phyloP scores from a whole-genome alignment of 2,888 invertebrate genomes.

The Catocala nupta region DNA sequence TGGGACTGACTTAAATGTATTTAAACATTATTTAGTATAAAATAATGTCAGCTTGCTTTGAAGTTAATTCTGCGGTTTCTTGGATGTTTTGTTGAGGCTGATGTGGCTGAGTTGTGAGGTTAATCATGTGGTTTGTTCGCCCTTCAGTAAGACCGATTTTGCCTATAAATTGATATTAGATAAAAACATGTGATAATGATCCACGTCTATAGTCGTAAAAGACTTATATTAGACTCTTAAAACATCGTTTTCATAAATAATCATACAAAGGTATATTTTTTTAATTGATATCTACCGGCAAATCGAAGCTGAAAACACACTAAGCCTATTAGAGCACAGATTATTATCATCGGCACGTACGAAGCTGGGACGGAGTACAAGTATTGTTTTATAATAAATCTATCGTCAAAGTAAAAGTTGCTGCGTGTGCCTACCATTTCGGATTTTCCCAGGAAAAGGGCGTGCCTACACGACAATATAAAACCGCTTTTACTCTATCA shows the following conservation, averaged over 20 bases:
- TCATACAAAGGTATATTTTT: not conserved
- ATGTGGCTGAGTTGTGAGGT: not conserved
- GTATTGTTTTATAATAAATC: conserved; percentile 12
- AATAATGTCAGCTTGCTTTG: not conserved
- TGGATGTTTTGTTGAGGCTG: not conserved
- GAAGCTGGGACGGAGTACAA: conserved; percentile 2
- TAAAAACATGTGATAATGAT: no score
- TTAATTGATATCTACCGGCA: not conserved
- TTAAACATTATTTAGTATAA: conserved; percentile 2
- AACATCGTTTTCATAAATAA: not conserved
- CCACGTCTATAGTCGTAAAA: no score
- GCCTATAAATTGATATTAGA: no score
- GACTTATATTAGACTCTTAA: no score
- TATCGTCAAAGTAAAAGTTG: conserved; percentile 16
- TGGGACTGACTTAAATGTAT: conserved; percentile 12
- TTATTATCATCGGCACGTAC: conserved; percentile 12
- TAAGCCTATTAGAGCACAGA: conserved; percentile 1
- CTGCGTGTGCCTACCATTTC: conserved; percentile 5
- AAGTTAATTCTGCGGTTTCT: not conserved
- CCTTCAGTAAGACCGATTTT: not conserved
- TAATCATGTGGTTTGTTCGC: not conserved
- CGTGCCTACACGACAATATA: conserved; percentile 30
- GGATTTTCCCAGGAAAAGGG: conserved; percentile 26
- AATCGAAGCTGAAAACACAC: not conserved
- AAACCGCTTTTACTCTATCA: conserved; percentile 29